Evolutionary conservation across 35 echinoderm and acorn worm species (phyloP), one percentile per base, ranked within the genome.

Genomic region (Lytechinus pictus): DNA sequence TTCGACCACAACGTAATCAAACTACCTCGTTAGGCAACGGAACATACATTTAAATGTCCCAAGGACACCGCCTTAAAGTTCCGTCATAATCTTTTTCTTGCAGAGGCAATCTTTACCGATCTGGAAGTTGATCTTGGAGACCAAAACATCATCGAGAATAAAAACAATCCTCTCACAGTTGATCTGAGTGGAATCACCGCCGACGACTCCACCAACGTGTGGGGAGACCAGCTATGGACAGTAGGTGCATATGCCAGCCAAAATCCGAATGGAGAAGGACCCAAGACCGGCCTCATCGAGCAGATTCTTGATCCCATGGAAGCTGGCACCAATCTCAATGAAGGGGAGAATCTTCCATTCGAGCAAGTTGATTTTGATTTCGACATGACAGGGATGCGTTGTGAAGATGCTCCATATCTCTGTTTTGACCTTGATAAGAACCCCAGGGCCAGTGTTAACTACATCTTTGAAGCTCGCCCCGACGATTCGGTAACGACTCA

Each of bases 371-470:
- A 94, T 16, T 92, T 98, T 86, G 96, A 95, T 21, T 87, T 98
- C 55, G 96, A 96, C 92, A 96, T 98, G 95, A 94, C 28, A 33
- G 97, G 96, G 51, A 91, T 91, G 13, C 61, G 92, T 9, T 98
- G 97, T 27, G 94, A 97, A 94, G 95, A 98, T 14, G 94, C 95
- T 14, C 95, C 57, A 28, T 98, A 97, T 79, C 90, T 98, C 16
- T 98, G 97, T 90, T 94, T 95, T 10, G 94, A 97, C 88, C 96
- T 98, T 28, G 94, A 90, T 55, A 98, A 98, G 95, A 98, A 98
- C 87, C 89, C 87, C 54, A 57, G 27, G 9, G 94, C 97, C 16
- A 95, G 94, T 71, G 95, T 96, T 16, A 94, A 97, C 91, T 98
- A 97, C 89, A 95, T 93, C 4, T 98, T 98, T 92, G 96, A 96